Evolutionary conservation across 2,888 invertebrate species (phyloP).

Genomic region (Tenthredo notha): DNA sequence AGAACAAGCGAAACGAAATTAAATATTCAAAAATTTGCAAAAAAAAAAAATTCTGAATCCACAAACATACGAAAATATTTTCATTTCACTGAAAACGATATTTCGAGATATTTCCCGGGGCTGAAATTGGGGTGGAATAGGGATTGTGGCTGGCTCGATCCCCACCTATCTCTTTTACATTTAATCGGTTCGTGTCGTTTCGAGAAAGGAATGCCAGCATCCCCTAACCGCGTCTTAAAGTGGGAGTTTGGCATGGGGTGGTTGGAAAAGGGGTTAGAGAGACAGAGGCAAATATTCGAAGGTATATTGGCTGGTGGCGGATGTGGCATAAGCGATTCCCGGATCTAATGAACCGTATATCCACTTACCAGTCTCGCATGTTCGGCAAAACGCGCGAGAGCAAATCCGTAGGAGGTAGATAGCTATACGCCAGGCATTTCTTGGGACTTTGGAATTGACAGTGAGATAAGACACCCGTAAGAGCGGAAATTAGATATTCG

Average conservation of each 20-base stretch:
- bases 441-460: constrained; percentile 20
- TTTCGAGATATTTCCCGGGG: neutral
- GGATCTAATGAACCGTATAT: constrained; percentile 55
- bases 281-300: constrained; percentile 46
- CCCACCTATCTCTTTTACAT: constrained; percentile 64
- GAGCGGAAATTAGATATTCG: constrained; percentile 41
- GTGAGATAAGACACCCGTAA: constrained; percentile 34
- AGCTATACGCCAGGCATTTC: neutral
- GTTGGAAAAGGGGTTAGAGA: constrained; percentile 55
- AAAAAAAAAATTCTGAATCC: neutral
- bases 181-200: constrained; percentile 65
- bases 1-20: neutral
- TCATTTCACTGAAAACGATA: neutral
- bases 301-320: constrained; percentile 56
- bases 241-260: neutral
- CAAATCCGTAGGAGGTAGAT: neutral
- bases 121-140: neutral
- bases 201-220: constrained; percentile 53
- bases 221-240: constrained; percentile 47
- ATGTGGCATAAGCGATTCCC: constrained; percentile 58
- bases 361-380: constrained; percentile 48
- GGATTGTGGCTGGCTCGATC: neutral
- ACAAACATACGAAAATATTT: neutral
- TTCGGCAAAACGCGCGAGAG: neutral
- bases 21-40: neutral